Evolutionary conservation across 2,888 invertebrate genomes (phyloP).

Genomic region (Alentia gelatinosa): DNA sequence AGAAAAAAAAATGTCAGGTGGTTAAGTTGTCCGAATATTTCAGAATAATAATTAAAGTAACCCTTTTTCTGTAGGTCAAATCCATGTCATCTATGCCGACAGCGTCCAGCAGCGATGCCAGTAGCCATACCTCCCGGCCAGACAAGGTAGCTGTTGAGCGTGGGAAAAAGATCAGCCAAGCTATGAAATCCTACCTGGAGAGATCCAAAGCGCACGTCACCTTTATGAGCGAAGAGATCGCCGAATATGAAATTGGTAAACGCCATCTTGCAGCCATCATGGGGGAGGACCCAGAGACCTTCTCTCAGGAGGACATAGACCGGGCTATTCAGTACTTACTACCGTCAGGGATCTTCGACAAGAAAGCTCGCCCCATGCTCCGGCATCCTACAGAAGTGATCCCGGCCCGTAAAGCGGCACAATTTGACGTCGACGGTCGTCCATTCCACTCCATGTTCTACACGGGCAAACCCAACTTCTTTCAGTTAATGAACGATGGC

Average conservation of each 20-base stretch:
- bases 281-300: slow-evolving; percentile 94
- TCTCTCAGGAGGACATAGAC: slow-evolving; percentile 83
- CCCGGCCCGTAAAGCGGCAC: slow-evolving; percentile 80
- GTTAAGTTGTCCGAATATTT: no score
- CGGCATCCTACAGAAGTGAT: slow-evolving; percentile 87
- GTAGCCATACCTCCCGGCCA: not conserved
- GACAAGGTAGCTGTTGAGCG: not conserved
- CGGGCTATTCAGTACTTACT: slow-evolving; percentile 95
- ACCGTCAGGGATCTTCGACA: slow-evolving; percentile 94
- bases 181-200: slow-evolving; percentile 93
- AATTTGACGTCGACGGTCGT: slow-evolving; percentile 94
- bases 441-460: slow-evolving; percentile 96
- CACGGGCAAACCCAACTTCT: slow-evolving; percentile 92
- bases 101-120: not conserved
- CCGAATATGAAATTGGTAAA: slow-evolving; percentile 94
- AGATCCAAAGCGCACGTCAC: slow-evolving; percentile 90
- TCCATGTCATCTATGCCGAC: not conserved
- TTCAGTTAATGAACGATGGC: slow-evolving; percentile 78
- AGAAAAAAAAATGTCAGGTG: no score
- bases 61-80: not conserved
- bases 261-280: slow-evolving; percentile 99
- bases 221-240: slow-evolving; percentile 89
- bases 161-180: slow-evolving; percentile 86
- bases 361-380: slow-evolving; percentile 93
- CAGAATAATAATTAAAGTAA: not conserved